These are phyloP conservation scores for Neolamprologus sp. DNA, from an alignment of 2,113 vertebrate species.

Conservation along the genomic window DNA sequence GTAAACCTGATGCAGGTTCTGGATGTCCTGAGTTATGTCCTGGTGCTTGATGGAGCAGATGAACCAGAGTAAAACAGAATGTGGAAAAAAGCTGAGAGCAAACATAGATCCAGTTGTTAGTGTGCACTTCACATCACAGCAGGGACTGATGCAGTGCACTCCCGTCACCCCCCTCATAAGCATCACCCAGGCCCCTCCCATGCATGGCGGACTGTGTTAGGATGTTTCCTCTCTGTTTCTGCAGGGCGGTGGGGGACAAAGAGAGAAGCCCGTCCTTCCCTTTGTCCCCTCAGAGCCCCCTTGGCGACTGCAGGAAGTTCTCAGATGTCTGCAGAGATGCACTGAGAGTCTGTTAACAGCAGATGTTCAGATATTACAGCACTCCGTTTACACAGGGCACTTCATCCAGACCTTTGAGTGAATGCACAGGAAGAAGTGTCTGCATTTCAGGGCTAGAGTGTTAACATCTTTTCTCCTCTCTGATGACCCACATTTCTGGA, in stretches of 20 bases:
- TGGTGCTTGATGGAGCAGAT: not conserved
- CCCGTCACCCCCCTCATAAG: not conserved
- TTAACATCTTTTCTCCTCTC: not conserved
- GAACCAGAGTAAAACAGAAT: not conserved
- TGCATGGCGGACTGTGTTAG: not conserved
- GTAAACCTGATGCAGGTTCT: not conserved
- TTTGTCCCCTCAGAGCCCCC: conserved; percentile 10
- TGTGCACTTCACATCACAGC: not conserved
- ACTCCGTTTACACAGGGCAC: not conserved
- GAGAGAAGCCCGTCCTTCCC: not conserved
- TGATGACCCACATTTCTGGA: not conserved
- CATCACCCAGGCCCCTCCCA: not conserved
- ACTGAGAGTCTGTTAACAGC: not conserved
- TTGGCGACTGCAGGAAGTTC: conserved; percentile 39
- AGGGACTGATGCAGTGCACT: not conserved
- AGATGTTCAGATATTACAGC: not conserved
- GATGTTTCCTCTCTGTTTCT: not conserved
- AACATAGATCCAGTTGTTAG: not conserved
- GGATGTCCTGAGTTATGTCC: not conserved
- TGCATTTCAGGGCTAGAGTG: not conserved
- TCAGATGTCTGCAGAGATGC: conserved; percentile 14
- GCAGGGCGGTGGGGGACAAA: not conserved
- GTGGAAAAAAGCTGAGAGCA: not conserved
- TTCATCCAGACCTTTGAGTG: not conserved
- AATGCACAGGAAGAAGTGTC: not conserved